Conservation (phyloP, 2,888 invertebrate species). For the Diarsia brunnea region DNA sequence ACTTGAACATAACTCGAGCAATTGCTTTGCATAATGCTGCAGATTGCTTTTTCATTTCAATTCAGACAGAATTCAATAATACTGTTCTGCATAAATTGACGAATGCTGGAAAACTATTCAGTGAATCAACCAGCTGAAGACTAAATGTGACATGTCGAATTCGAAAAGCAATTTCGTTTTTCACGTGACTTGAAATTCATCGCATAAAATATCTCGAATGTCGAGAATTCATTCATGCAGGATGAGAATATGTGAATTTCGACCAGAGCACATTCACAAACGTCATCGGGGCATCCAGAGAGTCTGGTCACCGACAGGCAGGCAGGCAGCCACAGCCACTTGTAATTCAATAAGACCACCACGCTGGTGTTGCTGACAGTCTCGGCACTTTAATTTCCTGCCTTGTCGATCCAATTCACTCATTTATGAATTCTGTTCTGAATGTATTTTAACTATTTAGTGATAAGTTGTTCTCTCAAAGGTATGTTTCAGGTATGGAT, state of each 20-base stretch:
- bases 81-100: neutral
- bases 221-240: conserved; percentile 41
- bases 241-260: conserved; percentile 39
- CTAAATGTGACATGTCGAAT: conserved; percentile 46
- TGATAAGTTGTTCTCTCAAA: neutral
- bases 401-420: conserved; percentile 28
- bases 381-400: conserved; percentile 73
- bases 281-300: conserved; percentile 15
- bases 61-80: conserved; percentile 1
- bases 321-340: conserved; percentile 28
- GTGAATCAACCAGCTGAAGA: conserved; percentile 27
- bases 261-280: conserved; percentile 17
- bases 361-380: conserved; percentile 51
- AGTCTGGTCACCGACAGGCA: conserved; percentile 5
- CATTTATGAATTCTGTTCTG: conserved; percentile 16
- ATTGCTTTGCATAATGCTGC: conserved; percentile 27
- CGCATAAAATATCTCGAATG: conserved; percentile 42
- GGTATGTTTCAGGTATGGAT: neutral
- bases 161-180: conserved; percentile 42
- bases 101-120: conserved; percentile 18
- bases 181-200: conserved; percentile 48
- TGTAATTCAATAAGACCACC: conserved; percentile 58
- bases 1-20: conserved; percentile 21
- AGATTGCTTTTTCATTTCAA: conserved; percentile 22
- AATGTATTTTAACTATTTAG: conserved; percentile 6